These are phyloP conservation scores for Sinocyclocheilus anophthalmus DNA, from an alignment of 2,113 vertebrate genomes.

Conservation along the genomic window DNA sequence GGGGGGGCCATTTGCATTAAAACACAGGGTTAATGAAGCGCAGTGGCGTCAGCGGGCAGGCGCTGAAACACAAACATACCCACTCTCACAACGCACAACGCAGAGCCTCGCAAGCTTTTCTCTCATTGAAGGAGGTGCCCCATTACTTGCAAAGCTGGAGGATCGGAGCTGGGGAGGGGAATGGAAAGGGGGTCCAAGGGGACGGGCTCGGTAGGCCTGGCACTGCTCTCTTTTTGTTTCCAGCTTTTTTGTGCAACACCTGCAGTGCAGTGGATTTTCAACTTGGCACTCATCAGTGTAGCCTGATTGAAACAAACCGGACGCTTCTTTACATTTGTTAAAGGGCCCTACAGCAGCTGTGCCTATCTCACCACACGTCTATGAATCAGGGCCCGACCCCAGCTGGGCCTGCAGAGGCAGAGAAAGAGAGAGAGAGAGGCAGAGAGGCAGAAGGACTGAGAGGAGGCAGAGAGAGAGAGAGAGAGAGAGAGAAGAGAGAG, in stretches of 20 bases:
- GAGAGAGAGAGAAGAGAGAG: conserved; percentile 49
- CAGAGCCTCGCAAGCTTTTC: conserved; percentile 70
- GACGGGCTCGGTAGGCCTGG: conserved; percentile 64
- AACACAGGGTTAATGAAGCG: conserved; percentile 48
- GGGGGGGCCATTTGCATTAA: conserved; percentile 41
- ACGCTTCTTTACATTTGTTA: conserved; percentile 99
- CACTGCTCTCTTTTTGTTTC: conserved; percentile 76
- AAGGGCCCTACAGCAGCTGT: conserved; percentile 99
- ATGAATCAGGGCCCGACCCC: too few species aligned
- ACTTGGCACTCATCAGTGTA: conserved; percentile 96
- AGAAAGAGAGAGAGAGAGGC: conserved; percentile 57
- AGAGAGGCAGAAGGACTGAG: too few species aligned
- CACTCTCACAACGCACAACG: conserved; percentile 55
- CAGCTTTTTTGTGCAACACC: conserved; percentile 71
- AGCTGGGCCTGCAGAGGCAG: conserved; percentile 79
- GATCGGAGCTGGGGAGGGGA: conserved; percentile 64
- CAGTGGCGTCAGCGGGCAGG: conserved; percentile 32
- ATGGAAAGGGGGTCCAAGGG: conserved; percentile 62
- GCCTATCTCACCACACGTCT: conserved; percentile 86
- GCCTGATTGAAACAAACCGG: conserved; percentile 99
- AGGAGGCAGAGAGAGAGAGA: conserved; percentile 64
- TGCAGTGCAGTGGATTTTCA: conserved; percentile 92
- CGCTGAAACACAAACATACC: conserved; percentile 58
- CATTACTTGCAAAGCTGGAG: conserved; percentile 84
- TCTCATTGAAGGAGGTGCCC: conserved; percentile 70